Evolutionary conservation across 2,888 invertebrate species (phyloP).

Genomic region (Melipona beecheii): DNA sequence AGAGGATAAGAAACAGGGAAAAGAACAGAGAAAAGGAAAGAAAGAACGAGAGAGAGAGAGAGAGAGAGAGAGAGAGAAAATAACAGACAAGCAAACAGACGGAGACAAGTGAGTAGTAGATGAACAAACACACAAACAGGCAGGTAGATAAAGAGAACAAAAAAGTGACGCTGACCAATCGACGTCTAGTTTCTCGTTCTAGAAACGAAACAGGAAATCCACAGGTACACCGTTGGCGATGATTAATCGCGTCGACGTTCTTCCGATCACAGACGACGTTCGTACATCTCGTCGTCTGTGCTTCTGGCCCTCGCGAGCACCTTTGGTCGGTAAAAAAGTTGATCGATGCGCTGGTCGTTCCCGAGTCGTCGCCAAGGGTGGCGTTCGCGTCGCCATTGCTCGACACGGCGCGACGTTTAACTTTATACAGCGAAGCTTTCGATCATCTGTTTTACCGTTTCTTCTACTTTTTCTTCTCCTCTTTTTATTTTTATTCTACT

Average conservation of each 20-base stretch:
- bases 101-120: too few species aligned
- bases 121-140: too few species aligned
- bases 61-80: not conserved
- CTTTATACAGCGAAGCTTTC: not conserved
- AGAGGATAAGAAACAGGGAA: not conserved
- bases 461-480: not conserved
- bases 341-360: not conserved
- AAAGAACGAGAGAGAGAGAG: not conserved
- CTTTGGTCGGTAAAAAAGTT: conserved; percentile 18
- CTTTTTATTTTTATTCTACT: not conserved
- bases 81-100: too few species aligned
- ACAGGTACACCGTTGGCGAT: too few species aligned
- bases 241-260: too few species aligned
- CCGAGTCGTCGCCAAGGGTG: not conserved
- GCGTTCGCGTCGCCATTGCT: not conserved
- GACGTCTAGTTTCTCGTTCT: not conserved
- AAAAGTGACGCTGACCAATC: too few species aligned
- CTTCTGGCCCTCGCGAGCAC: not conserved
- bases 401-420: too few species aligned
- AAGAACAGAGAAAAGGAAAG: not conserved
- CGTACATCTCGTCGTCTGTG: too few species aligned
- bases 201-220: not conserved
- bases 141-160: too few species aligned
- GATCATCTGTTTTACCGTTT: conserved; percentile 6
- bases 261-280: too few species aligned